Base-by-base conservation (phyloP, 1,140 invertebrate species). In the Drosophila persimilis region DNA sequence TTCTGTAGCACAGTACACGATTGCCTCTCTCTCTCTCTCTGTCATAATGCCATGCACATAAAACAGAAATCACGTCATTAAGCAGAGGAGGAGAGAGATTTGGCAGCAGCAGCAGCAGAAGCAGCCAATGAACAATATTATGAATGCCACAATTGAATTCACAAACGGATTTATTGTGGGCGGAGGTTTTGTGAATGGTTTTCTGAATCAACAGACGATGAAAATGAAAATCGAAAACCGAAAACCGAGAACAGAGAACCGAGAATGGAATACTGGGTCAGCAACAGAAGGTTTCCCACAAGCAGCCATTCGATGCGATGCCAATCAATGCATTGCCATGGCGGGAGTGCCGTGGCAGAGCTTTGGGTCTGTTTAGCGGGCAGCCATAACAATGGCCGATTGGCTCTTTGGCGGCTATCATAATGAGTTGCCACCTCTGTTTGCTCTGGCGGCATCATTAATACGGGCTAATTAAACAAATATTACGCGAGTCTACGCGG, bases 381-480 rank as follows among this genome's bases (percentile, higher is more conserved):
- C 15, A 31, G 9, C 17, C 43, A 58, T 58, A 70, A 70, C 52
- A 66, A 48, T 70, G 54, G 48, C 46, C 47, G 54, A 56, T 65
- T 63, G 60, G 43, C 69, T 73, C 50, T 43, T 70, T 45, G 62
- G 29, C 52, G 43, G 43, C 48, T 35, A 54, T 74, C 51, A 77
- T 86, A 75, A 75, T 73, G 74, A 69, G 59, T 56, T 65, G 70
- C 70, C 66, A 73, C 75, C 78, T 86, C 69, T 86, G 63, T 86
- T 81, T 88, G 71, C 83, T 70, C 71, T 80, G 76, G 64, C 67
- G 70, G 66, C 75, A 71, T 50, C 83, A 86, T 88, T 86, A 88
- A 86, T 86, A 79, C 71, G 81, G 51, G 83, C 83, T 86, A 86
- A 86, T 86, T 86, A 86, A 86, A 88, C 83, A 86, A 86, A 86